Evolutionary conservation across 2,888 invertebrate genomes (phyloP), one percentile per base, ranked within the genome.

Genomic region (Slavum lentiscoides): DNA sequence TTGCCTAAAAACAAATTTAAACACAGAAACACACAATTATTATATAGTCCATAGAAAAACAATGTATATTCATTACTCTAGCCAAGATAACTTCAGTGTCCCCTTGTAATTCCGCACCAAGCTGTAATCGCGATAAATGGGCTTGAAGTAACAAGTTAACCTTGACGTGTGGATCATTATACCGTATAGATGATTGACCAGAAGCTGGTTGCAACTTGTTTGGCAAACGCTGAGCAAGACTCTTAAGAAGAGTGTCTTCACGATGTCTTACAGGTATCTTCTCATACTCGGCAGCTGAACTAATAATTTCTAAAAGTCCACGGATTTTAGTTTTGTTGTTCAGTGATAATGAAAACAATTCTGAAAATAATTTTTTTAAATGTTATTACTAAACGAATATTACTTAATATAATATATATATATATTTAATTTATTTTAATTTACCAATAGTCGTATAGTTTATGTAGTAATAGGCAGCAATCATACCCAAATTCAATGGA

Each of bases 381-480:
- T 15, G 7, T 19, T 49, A 8, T 67, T 23, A 30, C 30, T 30
- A 21, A 23, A 80, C 13, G 39, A 59, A 59, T 9, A n/a, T 8
- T n/a, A 43, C 9, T 30, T 30, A 30, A 43, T 15, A 37, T 64
- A 15, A 49, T 39, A 66, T 67, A 58, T 21, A 39, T 2, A 49
- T 15, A 43, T 30, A 69, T 76, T 74, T 39, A 30, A 77, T 43
- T 74, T 19, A 11, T 69, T 74, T 81, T 87, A 30, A 30, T 59
- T 87, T 85, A 94, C 94, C 94, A 82, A 99, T 99, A 0, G 99
- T 99, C 0, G 98, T 97, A 85, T 99, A 99, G 87, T 98, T 98
- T 85, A 99, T 99, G 88, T 99, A 99, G 87, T 99, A 99, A 88
- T 99, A 99, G 0, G 98, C 97, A 0, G 99, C 98, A 86, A 99